A percentile compares a stretch with the other conserved stretches of the same genome.
These are phyloP conservation scores for Lepidocolaptes lacrymiger DNA, from an alignment of 2,797 vertebrate genomes.

Conservation along the genomic window DNA sequence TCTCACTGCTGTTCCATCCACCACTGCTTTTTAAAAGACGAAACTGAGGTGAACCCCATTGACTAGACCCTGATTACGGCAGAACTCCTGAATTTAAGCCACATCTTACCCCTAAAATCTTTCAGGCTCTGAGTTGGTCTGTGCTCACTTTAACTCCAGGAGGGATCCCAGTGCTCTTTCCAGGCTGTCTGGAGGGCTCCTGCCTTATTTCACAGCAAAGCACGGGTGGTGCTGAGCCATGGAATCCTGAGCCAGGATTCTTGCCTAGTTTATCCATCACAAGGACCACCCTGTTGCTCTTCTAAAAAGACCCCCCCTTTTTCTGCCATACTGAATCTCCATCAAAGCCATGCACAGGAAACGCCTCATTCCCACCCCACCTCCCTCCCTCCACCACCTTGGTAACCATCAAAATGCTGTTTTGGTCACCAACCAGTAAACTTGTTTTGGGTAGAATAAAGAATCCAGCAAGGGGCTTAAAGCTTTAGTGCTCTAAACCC, in stretches of 20 bases:
- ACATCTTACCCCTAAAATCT: fast-evolving
- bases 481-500: not conserved
- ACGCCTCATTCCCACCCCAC: not conserved
- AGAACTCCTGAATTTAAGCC: not conserved
- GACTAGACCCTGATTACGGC: not conserved
- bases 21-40: not conserved
- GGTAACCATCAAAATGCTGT: slow-evolving; percentile 6
- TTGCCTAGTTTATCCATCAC: not conserved
- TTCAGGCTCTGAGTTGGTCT: not conserved
- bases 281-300: not conserved
- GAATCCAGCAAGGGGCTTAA: not conserved
- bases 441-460: not conserved
- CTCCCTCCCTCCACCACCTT: not conserved
- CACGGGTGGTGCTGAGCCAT: not conserved
- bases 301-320: not conserved
- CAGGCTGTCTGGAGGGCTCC: not conserved
- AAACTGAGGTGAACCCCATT: not conserved
- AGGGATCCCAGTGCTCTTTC: not conserved
- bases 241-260: not conserved
- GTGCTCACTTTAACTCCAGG: not conserved
- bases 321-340: not conserved
- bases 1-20: not conserved
- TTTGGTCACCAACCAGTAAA: not conserved
- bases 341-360: not conserved
- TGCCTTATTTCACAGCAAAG: not conserved